phyloP scores from a whole-genome alignment of 2,113 vertebrate species.

The Albula glossodonta region DNA sequence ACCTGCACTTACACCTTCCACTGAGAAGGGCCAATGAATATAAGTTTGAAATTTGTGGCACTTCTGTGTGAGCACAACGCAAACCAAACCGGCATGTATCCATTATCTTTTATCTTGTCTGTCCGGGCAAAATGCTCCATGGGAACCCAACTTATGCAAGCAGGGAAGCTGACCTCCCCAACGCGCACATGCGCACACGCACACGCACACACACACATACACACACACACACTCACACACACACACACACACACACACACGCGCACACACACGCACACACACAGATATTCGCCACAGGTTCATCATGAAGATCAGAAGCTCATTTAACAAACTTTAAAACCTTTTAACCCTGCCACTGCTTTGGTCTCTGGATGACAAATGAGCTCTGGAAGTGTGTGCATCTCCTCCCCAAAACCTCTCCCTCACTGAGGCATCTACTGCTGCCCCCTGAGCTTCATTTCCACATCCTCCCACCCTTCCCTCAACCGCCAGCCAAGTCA shows the following conservation, averaged over 20 bases:
- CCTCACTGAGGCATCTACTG: not conserved
- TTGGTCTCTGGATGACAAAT: slow-evolving; percentile 46
- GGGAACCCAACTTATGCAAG: slow-evolving; percentile 39
- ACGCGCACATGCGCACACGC: too few relatives aligned
- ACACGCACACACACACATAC: too few relatives aligned
- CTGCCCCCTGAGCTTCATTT: slow-evolving; percentile 33
- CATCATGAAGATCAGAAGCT: slow-evolving; percentile 40
- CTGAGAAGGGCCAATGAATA: not conserved
- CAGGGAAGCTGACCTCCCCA: too few relatives aligned
- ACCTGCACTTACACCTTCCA: not conserved
- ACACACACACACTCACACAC: too few relatives aligned
- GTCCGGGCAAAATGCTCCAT: slow-evolving; percentile 36
- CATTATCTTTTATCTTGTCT: slow-evolving; percentile 41
- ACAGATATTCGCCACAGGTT: slow-evolving; percentile 24
- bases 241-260: too few relatives aligned
- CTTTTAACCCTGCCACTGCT: slow-evolving; percentile 43
- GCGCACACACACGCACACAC: too few relatives aligned
- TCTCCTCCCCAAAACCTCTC: slow-evolving; percentile 22
- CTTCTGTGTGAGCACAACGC: not conserved
- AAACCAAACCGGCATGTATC: slow-evolving; percentile 24
- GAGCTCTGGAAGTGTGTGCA: slow-evolving; percentile 30
- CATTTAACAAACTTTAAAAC: slow-evolving; percentile 45
- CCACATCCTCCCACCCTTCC: not conserved
- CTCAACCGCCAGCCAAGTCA: not conserved
- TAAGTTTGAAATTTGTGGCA: not conserved